A percentile compares a stretch with the other conserved stretches of the same genome.
Conservation (phyloP, 2,113 vertebrate species). For the Ornithorhynchus anatinus region DNA sequence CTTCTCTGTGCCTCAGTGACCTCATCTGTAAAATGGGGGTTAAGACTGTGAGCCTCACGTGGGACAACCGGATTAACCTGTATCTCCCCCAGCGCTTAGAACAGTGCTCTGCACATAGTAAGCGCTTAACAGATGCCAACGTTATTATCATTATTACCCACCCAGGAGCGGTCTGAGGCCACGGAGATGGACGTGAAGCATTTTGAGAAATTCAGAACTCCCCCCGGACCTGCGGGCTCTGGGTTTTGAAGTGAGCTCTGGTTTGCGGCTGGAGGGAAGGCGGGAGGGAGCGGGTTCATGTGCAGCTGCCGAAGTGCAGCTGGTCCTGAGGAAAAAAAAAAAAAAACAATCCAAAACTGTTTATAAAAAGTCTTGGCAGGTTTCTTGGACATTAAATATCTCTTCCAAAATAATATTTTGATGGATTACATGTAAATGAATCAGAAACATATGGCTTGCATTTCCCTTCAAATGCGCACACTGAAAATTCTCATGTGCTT, state of each 20-base stretch:
- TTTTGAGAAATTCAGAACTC: conserved; percentile 14
- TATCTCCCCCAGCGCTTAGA: too few relatives aligned
- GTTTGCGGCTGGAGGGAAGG: too few relatives aligned
- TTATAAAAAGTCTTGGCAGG: conserved; percentile 53
- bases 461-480: conserved; percentile 41
- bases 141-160: too few relatives aligned
- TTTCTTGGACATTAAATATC: conserved; percentile 58
- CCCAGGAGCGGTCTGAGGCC: too few relatives aligned
- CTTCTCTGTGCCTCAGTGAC: too few relatives aligned
- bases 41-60: too few relatives aligned
- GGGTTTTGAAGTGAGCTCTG: conserved; percentile 28
- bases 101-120: too few relatives aligned
- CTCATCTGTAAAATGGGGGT: too few relatives aligned
- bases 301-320: conserved; percentile 37
- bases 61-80: too few relatives aligned
- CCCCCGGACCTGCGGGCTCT: background rate
- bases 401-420: conserved; percentile 63
- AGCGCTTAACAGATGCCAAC: too few relatives aligned
- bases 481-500: conserved; percentile 32
- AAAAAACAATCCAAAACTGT: too few relatives aligned
- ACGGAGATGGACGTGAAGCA: too few relatives aligned
- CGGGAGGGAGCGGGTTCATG: conserved; percentile 32
- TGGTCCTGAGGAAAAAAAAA: conserved; percentile 25
- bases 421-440: conserved; percentile 64
- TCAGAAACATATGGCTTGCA: conserved; percentile 57